These are phyloP conservation scores for Menidia menidia DNA, from an alignment of 2,797 vertebrate genomes.

Conservation along the genomic window DNA sequence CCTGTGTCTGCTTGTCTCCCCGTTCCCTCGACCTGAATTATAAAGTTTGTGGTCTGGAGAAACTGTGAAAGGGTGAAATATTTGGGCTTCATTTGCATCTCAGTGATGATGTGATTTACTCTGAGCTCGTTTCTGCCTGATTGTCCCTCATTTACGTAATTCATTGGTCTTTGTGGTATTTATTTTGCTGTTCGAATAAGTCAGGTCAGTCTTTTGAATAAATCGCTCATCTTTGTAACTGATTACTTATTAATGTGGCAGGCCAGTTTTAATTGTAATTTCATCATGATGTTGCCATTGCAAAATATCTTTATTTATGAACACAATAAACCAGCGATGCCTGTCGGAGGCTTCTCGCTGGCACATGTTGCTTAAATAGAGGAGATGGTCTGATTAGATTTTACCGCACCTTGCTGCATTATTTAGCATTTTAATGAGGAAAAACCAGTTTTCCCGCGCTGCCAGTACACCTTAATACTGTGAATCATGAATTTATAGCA, in stretches of 20 bases:
- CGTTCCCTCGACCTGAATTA: conserved; percentile 1
- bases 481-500: conserved; percentile 58
- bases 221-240: conserved; percentile 33
- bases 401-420: conserved; percentile 67
- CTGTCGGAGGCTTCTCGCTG: conserved; percentile 28
- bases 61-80: not conserved
- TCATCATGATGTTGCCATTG: conserved; percentile 19
- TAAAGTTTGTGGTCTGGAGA: not conserved
- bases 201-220: conserved; percentile 14
- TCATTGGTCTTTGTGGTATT: conserved; percentile 11
- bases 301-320: not conserved
- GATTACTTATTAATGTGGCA: conserved; percentile 40
- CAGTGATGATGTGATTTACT: conserved; percentile 11
- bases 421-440: conserved; percentile 71
- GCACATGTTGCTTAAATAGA: conserved; percentile 22
- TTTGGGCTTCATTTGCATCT: conserved; percentile 17
- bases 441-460: conserved; percentile 52
- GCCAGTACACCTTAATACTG: conserved; percentile 33
- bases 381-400: conserved; percentile 64
- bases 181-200: conserved; percentile 17
- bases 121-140: conserved; percentile 14
- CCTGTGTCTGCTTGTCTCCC: conserved; percentile 4
- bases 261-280: conserved; percentile 25
- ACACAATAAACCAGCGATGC: conserved; percentile 20
- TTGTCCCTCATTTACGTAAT: conserved; percentile 25